These are phyloP conservation scores for Zootermopsis nevadensis DNA, from an alignment of 2,888 invertebrate species.

Conservation along the genomic window DNA sequence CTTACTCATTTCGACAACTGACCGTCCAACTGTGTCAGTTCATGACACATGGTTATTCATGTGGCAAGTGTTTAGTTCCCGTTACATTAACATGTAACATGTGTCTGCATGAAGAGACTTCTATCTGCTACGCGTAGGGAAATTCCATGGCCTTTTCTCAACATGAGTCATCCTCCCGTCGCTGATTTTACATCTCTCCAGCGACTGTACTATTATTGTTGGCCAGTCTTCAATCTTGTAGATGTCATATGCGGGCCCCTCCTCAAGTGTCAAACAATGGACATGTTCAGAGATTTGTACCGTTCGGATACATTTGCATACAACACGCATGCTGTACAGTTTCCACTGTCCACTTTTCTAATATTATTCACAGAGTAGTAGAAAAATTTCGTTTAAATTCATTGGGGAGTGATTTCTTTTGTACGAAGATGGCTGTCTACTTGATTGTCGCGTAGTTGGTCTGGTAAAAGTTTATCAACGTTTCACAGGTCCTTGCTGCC, in stretches of 20 bases:
- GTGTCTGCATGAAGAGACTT: background rate
- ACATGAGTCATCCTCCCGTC: background rate
- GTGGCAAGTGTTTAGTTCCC: background rate
- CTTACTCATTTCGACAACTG: background rate
- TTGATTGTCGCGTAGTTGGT: too few species aligned
- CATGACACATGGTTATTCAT: background rate
- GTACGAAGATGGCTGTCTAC: too few species aligned
- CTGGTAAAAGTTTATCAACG: too few species aligned
- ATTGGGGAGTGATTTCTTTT: too few species aligned
- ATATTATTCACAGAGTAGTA: background rate
- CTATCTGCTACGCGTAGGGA: background rate
- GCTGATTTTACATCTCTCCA: background rate
- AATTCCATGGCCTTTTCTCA: background rate
- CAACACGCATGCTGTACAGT: background rate
- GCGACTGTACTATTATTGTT: background rate
- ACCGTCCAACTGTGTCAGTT: background rate
- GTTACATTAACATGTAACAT: conserved; percentile 1
- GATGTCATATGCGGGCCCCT: background rate
- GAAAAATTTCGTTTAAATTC: too few species aligned
- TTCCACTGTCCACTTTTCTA: background rate
- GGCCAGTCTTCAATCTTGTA: background rate
- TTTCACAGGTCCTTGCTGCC: too few species aligned
- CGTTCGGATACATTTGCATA: background rate
- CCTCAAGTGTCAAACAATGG: background rate
- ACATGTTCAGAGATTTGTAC: conserved; percentile 15